Percentiles rank a stretch among this genome's conserved stretches.
phyloP scores from a whole-genome alignment of 2,113 vertebrate genomes.

The Macrotis lagotis region DNA sequence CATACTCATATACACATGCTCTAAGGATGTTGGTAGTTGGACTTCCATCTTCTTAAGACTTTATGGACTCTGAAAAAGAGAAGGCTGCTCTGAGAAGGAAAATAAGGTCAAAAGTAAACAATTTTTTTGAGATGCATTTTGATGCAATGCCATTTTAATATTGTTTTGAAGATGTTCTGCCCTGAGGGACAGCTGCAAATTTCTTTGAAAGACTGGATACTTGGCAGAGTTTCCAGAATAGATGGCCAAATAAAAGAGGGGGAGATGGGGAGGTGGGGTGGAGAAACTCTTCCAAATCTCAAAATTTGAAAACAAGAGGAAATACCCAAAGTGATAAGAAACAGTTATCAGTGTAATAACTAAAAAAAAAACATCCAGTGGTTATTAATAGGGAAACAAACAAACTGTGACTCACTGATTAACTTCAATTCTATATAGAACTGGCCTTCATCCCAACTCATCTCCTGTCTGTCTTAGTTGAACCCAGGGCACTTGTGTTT shows the following conservation, averaged over 20 bases:
- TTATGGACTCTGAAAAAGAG: slow-evolving; percentile 47
- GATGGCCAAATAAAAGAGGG: slow-evolving; percentile 36
- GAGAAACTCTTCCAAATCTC: slow-evolving; percentile 36
- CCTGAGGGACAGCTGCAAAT: slow-evolving; percentile 10
- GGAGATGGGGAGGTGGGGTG: not conserved
- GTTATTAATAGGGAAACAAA: slow-evolving; percentile 77
- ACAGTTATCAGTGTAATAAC: slow-evolving; percentile 72
- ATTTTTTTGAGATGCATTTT: not conserved
- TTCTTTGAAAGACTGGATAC: slow-evolving; percentile 43
- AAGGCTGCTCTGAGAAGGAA: not conserved
- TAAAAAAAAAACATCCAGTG: slow-evolving; percentile 79
- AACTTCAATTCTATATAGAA: slow-evolving; percentile 46
- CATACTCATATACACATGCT: not conserved
- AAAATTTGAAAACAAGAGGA: slow-evolving; percentile 80
- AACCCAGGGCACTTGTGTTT: slow-evolving; percentile 14
- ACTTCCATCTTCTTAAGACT: not conserved
- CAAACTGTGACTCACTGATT: slow-evolving; percentile 68
- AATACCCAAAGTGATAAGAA: slow-evolving; percentile 79
- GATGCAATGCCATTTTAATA: not conserved
- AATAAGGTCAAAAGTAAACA: not conserved
- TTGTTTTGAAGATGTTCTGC: slow-evolving; percentile 9
- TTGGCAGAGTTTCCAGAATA: slow-evolving; percentile 23
- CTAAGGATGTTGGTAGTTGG: not conserved
- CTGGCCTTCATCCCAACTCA: not conserved
- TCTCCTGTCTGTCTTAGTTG: slow-evolving; percentile 1